Evolutionary conservation across 2,888 invertebrate genomes (phyloP).

Genomic region (Tinea pellionella): DNA sequence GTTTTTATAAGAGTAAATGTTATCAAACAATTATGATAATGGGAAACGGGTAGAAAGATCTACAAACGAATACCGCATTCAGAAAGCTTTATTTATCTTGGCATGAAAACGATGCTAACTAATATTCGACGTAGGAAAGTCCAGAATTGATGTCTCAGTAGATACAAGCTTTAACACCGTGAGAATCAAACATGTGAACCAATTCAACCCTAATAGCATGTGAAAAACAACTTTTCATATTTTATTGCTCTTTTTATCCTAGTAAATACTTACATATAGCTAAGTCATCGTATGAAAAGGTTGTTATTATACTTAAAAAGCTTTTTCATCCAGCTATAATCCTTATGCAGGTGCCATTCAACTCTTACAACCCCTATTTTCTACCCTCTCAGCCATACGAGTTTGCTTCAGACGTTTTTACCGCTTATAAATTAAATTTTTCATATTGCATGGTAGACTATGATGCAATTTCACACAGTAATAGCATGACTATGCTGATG

Average conservation of each 20-base stretch:
- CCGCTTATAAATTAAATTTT: neutral
- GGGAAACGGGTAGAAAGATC: too few relatives aligned
- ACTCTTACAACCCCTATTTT: neutral
- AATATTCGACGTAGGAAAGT: neutral
- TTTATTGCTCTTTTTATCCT: neutral
- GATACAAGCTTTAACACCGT: too few relatives aligned
- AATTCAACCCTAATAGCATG: neutral
- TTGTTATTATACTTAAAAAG: neutral
- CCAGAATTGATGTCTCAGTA: neutral
- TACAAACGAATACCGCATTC: too few relatives aligned
- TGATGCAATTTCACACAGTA: too few relatives aligned
- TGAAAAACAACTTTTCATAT: neutral
- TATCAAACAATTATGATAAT: too few relatives aligned
- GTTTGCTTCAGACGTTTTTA: neutral
- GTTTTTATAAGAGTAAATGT: too few relatives aligned
- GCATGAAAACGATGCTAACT: neutral
- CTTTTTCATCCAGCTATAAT: neutral
- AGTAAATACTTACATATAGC: neutral
- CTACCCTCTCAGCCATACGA: neutral
- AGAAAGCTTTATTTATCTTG: neutral
- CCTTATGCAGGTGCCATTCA: conserved; percentile 4
- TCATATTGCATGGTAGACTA: too few relatives aligned
- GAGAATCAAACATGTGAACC: neutral
- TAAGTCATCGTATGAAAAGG: neutral
- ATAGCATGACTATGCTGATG: too few relatives aligned